Evolutionary conservation across 2,888 invertebrate genomes (phyloP), one percentile per base, ranked within the genome.

Genomic region (Trilocha varians): DNA sequence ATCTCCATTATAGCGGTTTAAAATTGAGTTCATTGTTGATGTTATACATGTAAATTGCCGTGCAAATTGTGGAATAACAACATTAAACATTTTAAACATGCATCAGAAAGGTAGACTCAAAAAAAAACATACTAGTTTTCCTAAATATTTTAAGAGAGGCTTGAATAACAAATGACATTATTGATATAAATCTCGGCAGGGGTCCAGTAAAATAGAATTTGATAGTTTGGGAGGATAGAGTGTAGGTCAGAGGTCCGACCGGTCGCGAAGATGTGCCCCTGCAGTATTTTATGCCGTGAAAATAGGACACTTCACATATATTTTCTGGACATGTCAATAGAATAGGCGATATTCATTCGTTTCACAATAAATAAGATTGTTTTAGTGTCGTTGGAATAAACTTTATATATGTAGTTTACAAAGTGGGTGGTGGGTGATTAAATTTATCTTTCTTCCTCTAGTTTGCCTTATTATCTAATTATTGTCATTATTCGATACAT

Each of bases 161-260:
- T 25, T 25, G 25, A 25, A 25, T 25, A 25, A 25, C 25, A 44
- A 54, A 59, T 55, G 38, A 53, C 53, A 55, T 58, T 59, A 60
- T 53, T 57, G 55, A 61, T 58, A 60, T 62, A 62, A 59, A 65
- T 63, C 57, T 49, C 43, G 41, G 38, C 34, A 13, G 35, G 43
- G 49, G 1, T 25, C 25, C 11, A 39, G 40, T 49, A 38, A 50
- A 57, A 62, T 52, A 49, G 54, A 52, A 56, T 50, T 56, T 57
- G 65, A 65, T 64, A 53, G 59, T 46, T 52, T 50, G 41, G 51
- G 42, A 37, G 49, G 65, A 65, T 67, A 64, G 63, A 63, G 48
- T 53, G 49, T 42, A 59, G 66, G 63, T 58, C 65, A 61, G 48
- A 53, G 66, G 63, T 62, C 57, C 48, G 44, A 45, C 45, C 52